Conservation (phyloP, 2,888 invertebrate species). For the Lacanobia oleracea region DNA sequence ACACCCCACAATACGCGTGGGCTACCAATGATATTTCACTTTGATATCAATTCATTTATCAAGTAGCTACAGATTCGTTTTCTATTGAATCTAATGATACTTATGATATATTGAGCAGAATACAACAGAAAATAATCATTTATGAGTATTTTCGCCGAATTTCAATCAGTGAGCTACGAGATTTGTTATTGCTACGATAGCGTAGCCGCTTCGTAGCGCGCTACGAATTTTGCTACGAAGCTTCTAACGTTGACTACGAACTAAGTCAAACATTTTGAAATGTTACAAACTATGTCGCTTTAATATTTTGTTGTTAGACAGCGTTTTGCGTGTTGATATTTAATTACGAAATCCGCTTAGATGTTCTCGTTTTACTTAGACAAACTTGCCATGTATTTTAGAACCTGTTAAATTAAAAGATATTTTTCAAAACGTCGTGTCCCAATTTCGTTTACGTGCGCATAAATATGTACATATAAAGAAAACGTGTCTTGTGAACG, state of each 20-base stretch:
- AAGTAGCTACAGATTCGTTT: constrained; percentile 38
- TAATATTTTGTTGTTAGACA: background rate
- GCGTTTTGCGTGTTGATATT: constrained; percentile 26
- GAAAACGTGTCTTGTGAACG: constrained; percentile 29
- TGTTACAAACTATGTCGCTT: background rate
- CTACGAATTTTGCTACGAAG: constrained; percentile 36
- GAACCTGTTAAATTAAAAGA: constrained; percentile 14
- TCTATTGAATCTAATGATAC: constrained; percentile 48
- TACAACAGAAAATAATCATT: constrained; percentile 29
- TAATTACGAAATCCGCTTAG: constrained; percentile 27
- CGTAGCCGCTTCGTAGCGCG: constrained; percentile 27
- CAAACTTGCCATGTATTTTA: constrained; percentile 15
- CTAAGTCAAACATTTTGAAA: constrained; percentile 6
- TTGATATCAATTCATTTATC: constrained; percentile 53
- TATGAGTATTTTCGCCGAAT: constrained; percentile 25
- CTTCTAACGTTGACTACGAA: constrained; percentile 13
- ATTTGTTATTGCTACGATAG: constrained; percentile 32
- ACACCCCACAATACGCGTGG: constrained; percentile 22
- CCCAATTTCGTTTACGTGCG: background rate
- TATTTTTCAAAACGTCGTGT: background rate
- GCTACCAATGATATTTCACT: constrained; percentile 45
- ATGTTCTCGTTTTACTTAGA: constrained; percentile 14
- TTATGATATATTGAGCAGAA: constrained; percentile 49
- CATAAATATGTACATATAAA: constrained; percentile 1
- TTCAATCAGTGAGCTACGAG: constrained; percentile 45